Conservation (phyloP, 2,888 invertebrate genomes). For the Lingula anatina region DNA sequence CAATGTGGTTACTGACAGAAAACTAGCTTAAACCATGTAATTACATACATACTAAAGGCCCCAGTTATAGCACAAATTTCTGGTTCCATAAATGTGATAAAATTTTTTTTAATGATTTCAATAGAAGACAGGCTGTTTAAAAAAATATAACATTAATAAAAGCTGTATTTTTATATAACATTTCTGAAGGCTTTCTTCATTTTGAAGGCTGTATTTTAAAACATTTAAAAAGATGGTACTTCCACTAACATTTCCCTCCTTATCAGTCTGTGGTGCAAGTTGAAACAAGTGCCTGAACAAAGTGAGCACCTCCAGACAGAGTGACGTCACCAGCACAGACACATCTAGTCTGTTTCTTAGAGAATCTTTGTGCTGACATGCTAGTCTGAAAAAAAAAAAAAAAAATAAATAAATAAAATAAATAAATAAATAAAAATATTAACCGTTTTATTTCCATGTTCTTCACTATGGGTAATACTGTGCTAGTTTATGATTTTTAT, state of each 20-base stretch:
- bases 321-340: constrained; percentile 24
- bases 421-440: too few relatives aligned
- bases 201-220: background rate
- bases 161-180: background rate
- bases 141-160: background rate
- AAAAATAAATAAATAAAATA: too few relatives aligned
- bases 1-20: too few relatives aligned
- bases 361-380: constrained; percentile 22
- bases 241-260: constrained; percentile 4
- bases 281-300: constrained; percentile 32
- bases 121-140: background rate
- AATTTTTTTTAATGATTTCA: too few relatives aligned
- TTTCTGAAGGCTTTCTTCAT: background rate
- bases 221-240: background rate
- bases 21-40: too few relatives aligned
- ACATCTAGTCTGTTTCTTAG: constrained; percentile 26
- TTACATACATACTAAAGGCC: too few relatives aligned
- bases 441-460: too few relatives aligned
- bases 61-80: too few relatives aligned
- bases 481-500: background rate
- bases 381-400: constrained; percentile 17
- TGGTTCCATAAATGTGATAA: too few relatives aligned
- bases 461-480: background rate
- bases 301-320: constrained; percentile 26
- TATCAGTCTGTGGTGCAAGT: constrained; percentile 17